A percentile compares a stretch with the other conserved stretches of the same genome.
Conservation (phyloP, 2,888 invertebrate species). For the Drosophila trichaetosa region DNA sequence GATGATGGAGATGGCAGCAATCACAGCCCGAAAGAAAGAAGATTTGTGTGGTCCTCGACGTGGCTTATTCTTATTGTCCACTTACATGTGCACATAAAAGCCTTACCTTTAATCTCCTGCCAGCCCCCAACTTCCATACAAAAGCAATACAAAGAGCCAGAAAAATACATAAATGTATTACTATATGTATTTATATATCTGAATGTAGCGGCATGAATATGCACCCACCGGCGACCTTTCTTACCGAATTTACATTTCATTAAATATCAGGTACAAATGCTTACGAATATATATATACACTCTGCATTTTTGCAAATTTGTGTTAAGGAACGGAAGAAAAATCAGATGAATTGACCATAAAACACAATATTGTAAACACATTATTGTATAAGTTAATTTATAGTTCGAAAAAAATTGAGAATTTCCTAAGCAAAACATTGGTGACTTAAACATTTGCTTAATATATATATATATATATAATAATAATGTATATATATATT, state of each 20-base stretch:
- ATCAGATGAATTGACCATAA: neutral
- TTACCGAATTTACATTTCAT: constrained; percentile 1
- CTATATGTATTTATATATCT: neutral
- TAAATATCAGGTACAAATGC: constrained; percentile 2
- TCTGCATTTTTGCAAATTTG: neutral
- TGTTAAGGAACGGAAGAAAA: neutral
- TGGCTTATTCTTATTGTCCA: constrained; percentile 40
- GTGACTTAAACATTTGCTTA: neutral
- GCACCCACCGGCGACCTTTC: neutral
- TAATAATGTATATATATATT: no score
- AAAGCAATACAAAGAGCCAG: constrained; percentile 8
- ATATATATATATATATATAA: no score
- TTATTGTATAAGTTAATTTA: neutral
- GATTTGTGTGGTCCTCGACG: constrained; percentile 54
- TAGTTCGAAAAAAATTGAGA: neutral
- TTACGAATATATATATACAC: constrained; percentile 8
- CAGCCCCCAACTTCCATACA: neutral
- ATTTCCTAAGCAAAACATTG: neutral
- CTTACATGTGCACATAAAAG: constrained; percentile 35
- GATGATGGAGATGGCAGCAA: constrained; percentile 49
- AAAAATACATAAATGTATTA: neutral
- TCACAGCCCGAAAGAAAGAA: constrained; percentile 36
- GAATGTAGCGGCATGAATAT: neutral
- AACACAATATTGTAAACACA: neutral
- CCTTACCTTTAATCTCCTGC: neutral